Conservation (phyloP, 2,113 vertebrate species). For the Prunella himalayana region DNA sequence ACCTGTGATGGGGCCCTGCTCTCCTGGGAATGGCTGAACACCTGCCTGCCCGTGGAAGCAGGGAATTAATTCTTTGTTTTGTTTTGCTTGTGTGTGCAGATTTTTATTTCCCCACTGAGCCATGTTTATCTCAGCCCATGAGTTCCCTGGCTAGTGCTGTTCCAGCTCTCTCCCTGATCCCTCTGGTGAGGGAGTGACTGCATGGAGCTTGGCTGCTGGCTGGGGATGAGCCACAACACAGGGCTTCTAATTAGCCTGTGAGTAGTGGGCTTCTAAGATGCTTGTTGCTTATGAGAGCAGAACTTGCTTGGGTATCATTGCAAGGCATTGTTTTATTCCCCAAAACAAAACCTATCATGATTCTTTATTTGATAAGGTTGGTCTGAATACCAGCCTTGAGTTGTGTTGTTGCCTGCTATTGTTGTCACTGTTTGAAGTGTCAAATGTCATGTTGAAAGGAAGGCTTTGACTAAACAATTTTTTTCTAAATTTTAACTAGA, state of each 20-base stretch:
- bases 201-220: not conserved
- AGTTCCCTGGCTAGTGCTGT: not conserved
- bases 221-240: not conserved
- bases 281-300: not conserved
- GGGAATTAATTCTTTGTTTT: not conserved
- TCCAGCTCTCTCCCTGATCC: not conserved
- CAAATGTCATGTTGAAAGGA: not conserved
- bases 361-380: not conserved
- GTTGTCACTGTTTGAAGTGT: not conserved
- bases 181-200: not conserved
- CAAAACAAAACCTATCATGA: not conserved
- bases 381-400: not conserved
- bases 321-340: not conserved
- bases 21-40: not conserved
- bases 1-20: rapidly evolving
- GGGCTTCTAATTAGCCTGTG: not conserved
- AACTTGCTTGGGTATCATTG: not conserved
- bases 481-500: not conserved
- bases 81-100: not conserved
- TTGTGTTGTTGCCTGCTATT: not conserved
- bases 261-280: not conserved
- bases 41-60: not conserved
- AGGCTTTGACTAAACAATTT: not conserved
- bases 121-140: not conserved
- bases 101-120: not conserved